These are phyloP conservation scores for Plutomurus gul DNA, from an alignment of 1,140 invertebrate genomes.

Conservation along the genomic window DNA sequence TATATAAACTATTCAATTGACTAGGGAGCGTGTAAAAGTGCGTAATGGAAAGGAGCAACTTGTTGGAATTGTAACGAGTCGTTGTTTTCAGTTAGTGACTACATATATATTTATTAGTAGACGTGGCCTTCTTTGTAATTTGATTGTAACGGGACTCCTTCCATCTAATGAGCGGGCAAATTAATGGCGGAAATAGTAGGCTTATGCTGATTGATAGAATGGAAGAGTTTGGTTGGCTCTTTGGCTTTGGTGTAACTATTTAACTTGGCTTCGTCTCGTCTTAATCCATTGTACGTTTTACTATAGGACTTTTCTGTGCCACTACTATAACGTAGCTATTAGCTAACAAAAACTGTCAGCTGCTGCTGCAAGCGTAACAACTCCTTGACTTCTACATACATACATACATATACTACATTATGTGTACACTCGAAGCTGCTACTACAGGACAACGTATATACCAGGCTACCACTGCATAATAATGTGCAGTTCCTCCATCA, in stretches of 20 bases:
- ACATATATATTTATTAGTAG: slow-evolving; percentile 25
- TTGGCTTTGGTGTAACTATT: neutral
- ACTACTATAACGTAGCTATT: too few relatives aligned
- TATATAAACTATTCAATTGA: neutral
- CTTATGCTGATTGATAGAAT: slow-evolving; percentile 24
- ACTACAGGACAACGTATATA: too few relatives aligned
- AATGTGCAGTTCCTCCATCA: too few relatives aligned
- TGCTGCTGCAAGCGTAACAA: neutral
- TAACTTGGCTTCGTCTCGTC: neutral
- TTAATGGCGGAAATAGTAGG: slow-evolving; percentile 43
- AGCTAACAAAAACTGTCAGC: neutral
- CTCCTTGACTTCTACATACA: neutral
- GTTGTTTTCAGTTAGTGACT: slow-evolving; percentile 13
- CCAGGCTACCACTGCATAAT: too few relatives aligned
- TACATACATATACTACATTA: neutral
- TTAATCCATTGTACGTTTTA: too few relatives aligned
- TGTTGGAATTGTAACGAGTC: neutral
- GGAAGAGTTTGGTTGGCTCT: neutral
- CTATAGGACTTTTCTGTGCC: too few relatives aligned
- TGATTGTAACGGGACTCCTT: slow-evolving; percentile 43
- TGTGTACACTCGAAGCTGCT: too few relatives aligned
- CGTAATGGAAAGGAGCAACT: neutral
- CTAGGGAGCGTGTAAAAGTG: neutral
- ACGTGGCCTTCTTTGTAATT: slow-evolving; percentile 38
- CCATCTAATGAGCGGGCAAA: slow-evolving; percentile 41